Conservation (phyloP, 2,113 vertebrate species). For the Gadus chalcogrammus region DNA sequence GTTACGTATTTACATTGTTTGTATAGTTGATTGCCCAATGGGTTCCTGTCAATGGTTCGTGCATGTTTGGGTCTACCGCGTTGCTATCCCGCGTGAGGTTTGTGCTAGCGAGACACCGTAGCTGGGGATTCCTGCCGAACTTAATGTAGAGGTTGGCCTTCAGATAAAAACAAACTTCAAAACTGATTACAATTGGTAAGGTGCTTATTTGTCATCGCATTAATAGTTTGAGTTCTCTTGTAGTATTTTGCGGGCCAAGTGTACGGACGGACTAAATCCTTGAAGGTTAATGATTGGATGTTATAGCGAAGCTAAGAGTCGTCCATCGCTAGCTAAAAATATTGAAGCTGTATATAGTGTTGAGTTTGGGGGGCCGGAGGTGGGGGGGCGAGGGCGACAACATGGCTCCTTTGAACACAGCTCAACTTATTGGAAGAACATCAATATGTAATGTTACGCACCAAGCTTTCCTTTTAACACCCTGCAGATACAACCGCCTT, state of each 20-base stretch:
- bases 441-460: too few relatives aligned
- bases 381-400: too few relatives aligned
- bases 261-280: background rate
- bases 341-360: conserved; percentile 20
- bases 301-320: conserved; percentile 22
- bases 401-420: too few relatives aligned
- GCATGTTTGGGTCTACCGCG: too few relatives aligned
- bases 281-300: background rate
- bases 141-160: conserved; percentile 15
- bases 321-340: conserved; percentile 52
- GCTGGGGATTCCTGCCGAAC: background rate
- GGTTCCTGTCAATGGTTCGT: too few relatives aligned
- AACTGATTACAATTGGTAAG: background rate
- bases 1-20: background rate
- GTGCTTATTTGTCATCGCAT: background rate
- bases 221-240: background rate
- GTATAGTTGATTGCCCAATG: background rate
- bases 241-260: background rate
- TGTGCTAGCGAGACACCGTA: conserved; percentile 38
- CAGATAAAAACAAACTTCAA: conserved; percentile 12
- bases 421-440: too few relatives aligned
- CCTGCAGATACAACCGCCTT: too few relatives aligned
- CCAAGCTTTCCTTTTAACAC: too few relatives aligned
- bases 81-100: conserved; percentile 3
- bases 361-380: background rate